These are phyloP conservation scores for Eudasyphora cyanicolor DNA, from an alignment of 2,888 invertebrate species.

Conservation along the genomic window DNA sequence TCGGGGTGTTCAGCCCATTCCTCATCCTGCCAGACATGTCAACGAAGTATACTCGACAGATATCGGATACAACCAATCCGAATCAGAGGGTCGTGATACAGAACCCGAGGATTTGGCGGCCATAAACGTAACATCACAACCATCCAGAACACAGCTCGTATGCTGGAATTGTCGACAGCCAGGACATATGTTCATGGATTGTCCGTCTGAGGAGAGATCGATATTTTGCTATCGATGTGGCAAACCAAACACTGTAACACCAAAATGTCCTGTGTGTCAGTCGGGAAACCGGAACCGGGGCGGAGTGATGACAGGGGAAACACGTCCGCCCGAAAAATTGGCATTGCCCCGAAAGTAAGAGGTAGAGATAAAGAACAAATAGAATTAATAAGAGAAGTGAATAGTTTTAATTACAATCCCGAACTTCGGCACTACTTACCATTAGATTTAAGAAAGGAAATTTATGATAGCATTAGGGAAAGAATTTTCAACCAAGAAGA, in stretches of 20 bases:
- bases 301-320: not conserved
- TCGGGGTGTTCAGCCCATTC: not conserved
- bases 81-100: not conserved
- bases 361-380: not conserved
- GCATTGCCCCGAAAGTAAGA: too few relatives aligned
- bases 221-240: slow-evolving; percentile 34
- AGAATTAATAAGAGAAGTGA: too few relatives aligned
- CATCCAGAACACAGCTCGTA: not conserved
- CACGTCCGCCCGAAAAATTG: not conserved
- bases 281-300: not conserved
- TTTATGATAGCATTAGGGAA: not conserved
- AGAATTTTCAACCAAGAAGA: not conserved
- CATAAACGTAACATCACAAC: not conserved
- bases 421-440: not conserved
- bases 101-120: not conserved
- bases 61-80: not conserved
- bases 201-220: not conserved
- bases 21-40: not conserved
- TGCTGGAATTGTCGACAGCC: slow-evolving; percentile 45
- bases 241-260: not conserved
- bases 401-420: not conserved
- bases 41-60: not conserved
- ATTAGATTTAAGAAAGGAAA: not conserved
- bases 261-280: not conserved
- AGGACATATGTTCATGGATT: slow-evolving; percentile 39